Evolutionary conservation across 2,113 vertebrate species (phyloP).

Genomic region (Cyphomyrus discorhynchus): DNA sequence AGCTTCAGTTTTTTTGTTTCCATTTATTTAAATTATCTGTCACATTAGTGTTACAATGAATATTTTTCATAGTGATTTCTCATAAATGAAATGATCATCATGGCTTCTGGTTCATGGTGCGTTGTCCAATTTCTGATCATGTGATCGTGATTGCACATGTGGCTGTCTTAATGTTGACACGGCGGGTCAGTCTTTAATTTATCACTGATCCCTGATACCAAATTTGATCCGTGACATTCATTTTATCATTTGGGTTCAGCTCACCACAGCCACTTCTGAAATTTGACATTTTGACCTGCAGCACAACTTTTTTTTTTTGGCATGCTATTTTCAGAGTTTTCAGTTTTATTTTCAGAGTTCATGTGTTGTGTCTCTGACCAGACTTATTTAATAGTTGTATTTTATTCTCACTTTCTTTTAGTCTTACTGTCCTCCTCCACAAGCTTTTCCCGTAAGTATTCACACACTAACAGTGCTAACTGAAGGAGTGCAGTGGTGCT

Average conservation of each 20-base stretch:
- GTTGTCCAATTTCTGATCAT: too few species aligned
- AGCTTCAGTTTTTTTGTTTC: neutral
- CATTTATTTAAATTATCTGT: neutral
- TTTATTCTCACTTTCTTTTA: neutral
- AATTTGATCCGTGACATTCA: neutral
- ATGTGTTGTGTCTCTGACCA: neutral
- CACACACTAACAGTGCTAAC: neutral
- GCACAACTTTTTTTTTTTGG: too few species aligned
- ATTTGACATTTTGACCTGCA: neutral
- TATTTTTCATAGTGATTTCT: neutral
- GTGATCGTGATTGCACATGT: too few species aligned
- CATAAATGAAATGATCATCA: neutral
- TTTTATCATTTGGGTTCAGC: neutral
- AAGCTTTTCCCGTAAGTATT: conserved; percentile 39
- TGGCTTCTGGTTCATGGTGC: too few species aligned
- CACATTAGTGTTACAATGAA: neutral
- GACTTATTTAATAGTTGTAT: neutral
- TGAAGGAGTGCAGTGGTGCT: neutral
- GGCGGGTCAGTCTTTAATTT: too few species aligned
- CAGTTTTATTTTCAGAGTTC: neutral
- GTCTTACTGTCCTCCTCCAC: neutral
- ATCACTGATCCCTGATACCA: neutral
- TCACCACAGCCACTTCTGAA: neutral
- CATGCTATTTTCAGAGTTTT: neutral
- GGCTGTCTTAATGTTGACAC: too few species aligned